Percentiles rank a stretch among this genome's conserved stretches.
Evolutionary conservation across 2,113 vertebrate species (phyloP).

Genomic region (Butorides virescens): DNA sequence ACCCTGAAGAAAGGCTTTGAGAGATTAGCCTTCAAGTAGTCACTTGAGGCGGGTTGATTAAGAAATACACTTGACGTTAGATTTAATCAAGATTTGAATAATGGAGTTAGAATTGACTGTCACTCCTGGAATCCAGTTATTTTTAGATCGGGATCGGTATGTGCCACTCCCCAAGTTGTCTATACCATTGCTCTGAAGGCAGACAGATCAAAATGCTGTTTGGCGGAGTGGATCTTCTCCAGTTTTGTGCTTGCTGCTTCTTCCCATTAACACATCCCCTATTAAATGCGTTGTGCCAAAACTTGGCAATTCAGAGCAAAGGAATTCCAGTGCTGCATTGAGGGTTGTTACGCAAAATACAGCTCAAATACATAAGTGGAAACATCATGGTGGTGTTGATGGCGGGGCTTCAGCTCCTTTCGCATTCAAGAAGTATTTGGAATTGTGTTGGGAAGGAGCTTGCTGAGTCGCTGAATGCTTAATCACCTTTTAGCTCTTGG

Average conservation of each 20-base stretch:
- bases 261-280: neutral
- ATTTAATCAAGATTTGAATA: slow-evolving; percentile 47
- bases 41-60: slow-evolving; percentile 9
- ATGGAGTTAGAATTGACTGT: slow-evolving; percentile 18
- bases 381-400: neutral
- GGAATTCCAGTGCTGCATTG: neutral
- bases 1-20: neutral
- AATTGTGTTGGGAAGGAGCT: neutral
- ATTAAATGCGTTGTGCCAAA: rapidly evolving
- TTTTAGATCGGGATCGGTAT: neutral
- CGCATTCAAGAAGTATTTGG: neutral
- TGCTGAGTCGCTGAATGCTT: neutral
- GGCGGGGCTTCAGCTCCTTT: neutral
- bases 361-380: neutral
- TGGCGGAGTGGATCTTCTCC: neutral
- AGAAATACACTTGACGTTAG: neutral
- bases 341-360: neutral
- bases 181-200: neutral
- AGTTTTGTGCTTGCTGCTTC: neutral
- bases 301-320: neutral
- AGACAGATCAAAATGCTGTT: rapidly evolving
- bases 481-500: neutral
- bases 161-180: neutral
- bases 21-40: slow-evolving; percentile 12
- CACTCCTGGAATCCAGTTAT: neutral